These are phyloP conservation scores for Notolabrus celidotus DNA, from an alignment of 2,797 vertebrate genomes.

Conservation along the genomic window DNA sequence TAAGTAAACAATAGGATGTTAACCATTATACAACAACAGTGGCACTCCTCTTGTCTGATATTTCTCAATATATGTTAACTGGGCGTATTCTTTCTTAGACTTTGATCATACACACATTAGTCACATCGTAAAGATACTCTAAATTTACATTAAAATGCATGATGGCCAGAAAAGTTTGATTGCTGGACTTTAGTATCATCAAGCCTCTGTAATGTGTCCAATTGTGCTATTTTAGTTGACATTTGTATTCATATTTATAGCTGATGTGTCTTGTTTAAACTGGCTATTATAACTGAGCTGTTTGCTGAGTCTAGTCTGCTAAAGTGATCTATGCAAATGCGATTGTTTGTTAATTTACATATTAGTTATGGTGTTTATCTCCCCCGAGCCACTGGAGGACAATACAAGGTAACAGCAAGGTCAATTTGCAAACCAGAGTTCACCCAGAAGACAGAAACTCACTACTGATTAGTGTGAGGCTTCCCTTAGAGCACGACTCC, in stretches of 20 bases:
- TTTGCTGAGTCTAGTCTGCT: background rate
- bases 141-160: background rate
- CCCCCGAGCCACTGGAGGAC: constrained; percentile 16
- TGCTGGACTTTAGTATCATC: background rate
- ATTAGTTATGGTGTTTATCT: constrained; percentile 10
- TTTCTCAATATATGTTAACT: background rate
- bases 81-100: background rate
- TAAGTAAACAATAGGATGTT: background rate
- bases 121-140: background rate
- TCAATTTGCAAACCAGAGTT: constrained; percentile 58
- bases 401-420: constrained; percentile 57
- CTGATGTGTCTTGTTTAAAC: background rate
- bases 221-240: background rate
- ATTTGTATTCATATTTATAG: background rate
- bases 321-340: background rate
- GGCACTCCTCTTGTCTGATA: background rate
- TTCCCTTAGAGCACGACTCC: constrained; percentile 34
- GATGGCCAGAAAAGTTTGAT: background rate
- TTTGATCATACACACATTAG: background rate
- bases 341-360: background rate
- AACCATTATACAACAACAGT: background rate
- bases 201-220: background rate
- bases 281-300: background rate
- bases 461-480: constrained; percentile 47
- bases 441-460: constrained; percentile 46